Percentiles rank a stretch among this genome's conserved stretches.
phyloP scores from a whole-genome alignment of 30 jellyfish, hydroid and myxozoan species.

The Pseudorhiza aurosa region DNA sequence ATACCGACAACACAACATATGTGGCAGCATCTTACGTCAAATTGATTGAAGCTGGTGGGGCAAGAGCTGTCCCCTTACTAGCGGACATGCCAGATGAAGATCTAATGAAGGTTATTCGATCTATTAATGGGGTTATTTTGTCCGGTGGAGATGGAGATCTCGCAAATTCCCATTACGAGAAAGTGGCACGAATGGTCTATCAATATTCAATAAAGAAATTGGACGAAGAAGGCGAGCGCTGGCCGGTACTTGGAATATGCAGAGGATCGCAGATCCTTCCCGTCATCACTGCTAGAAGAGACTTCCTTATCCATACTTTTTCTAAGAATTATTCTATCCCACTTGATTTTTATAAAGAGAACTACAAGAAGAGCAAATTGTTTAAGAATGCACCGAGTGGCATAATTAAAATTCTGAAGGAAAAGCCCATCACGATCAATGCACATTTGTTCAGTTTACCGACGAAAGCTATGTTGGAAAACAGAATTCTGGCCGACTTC shows the following conservation, averaged over 20 bases:
- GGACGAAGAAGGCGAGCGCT: slow-evolving; percentile 76
- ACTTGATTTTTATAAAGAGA: slow-evolving; percentile 58
- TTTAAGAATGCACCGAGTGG: slow-evolving; percentile 88
- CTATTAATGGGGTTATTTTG: slow-evolving; percentile 79
- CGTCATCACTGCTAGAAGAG: slow-evolving; percentile 60
- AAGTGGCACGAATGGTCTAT: slow-evolving; percentile 60
- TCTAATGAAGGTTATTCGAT: slow-evolving; percentile 42
- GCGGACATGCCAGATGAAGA: slow-evolving; percentile 67
- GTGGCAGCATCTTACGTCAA: slow-evolving; percentile 84
- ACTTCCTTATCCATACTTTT: slow-evolving; percentile 52
- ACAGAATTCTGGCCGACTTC: slow-evolving; percentile 48
- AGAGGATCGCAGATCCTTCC: slow-evolving; percentile 94
- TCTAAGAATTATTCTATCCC: slow-evolving; percentile 78
- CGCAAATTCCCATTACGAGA: slow-evolving; percentile 84
- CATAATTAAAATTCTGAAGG: slow-evolving; percentile 56
- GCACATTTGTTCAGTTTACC: slow-evolving; percentile 80
- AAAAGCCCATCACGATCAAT: slow-evolving; percentile 82
- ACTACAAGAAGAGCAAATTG: slow-evolving; percentile 74
- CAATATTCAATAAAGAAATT: slow-evolving; percentile 53
- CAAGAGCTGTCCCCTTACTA: slow-evolving; percentile 81
- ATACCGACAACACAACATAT: slow-evolving; percentile 60
- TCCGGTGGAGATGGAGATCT: slow-evolving; percentile 94
- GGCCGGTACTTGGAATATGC: slow-evolving; percentile 93
- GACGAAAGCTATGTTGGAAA: slow-evolving; percentile 32
- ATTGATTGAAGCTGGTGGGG: slow-evolving; percentile 88